Evolutionary conservation across 1,140 invertebrate genomes (phyloP).

Genomic region (Rhopalosiphum maidis): DNA sequence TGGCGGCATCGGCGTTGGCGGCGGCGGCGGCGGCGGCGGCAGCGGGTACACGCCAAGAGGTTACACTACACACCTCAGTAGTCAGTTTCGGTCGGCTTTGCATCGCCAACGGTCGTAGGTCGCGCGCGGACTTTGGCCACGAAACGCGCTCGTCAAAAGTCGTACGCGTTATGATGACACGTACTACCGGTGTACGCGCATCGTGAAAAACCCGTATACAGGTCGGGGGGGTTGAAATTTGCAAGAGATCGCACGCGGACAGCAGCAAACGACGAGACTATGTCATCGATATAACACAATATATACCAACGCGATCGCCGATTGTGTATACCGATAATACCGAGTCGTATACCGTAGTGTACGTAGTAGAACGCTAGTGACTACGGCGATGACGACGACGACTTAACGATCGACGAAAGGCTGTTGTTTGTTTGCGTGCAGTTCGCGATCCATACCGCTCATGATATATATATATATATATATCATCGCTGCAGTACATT

Average conservation of each 20-base stretch:
- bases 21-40: neutral
- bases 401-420: too few relatives aligned
- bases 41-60: slow-evolving; percentile 23
- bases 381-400: too few relatives aligned
- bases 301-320: too few relatives aligned
- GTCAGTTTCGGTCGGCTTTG: slow-evolving; percentile 23
- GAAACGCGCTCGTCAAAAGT: neutral
- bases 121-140: neutral
- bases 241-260: too few relatives aligned
- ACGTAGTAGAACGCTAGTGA: too few relatives aligned
- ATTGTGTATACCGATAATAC: too few relatives aligned
- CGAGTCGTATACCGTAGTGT: too few relatives aligned
- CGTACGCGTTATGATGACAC: neutral
- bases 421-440: neutral
- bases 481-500: too few relatives aligned
- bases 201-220: neutral
- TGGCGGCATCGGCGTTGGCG: neutral
- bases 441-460: neutral
- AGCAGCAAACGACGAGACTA: too few relatives aligned
- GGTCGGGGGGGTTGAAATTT: too few relatives aligned
- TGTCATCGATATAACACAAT: too few relatives aligned
- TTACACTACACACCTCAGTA: neutral
- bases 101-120: neutral
- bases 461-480: too few relatives aligned
- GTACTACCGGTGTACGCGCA: neutral